phyloP scores from a whole-genome alignment of 2,113 vertebrate species.

The Ibidorhyncha struthersii region DNA sequence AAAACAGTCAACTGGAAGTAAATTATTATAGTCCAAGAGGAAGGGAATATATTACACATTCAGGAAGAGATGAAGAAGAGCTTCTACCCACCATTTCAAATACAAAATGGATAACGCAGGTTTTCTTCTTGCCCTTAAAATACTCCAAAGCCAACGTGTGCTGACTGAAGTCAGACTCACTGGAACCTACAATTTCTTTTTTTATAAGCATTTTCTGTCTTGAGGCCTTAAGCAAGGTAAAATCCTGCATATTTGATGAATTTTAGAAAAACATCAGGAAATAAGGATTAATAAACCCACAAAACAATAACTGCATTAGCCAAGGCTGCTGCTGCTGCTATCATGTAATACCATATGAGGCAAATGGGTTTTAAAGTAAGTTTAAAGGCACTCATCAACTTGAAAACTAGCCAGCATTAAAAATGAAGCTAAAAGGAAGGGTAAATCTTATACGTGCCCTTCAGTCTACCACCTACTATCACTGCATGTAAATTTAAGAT shows the following conservation, averaged over 20 bases:
- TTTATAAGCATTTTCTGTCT: not conserved
- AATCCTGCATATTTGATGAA: not conserved
- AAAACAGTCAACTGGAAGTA: not conserved
- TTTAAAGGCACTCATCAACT: not conserved
- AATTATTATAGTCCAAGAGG: not conserved
- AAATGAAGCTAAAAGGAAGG: not conserved
- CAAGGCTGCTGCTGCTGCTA: not conserved
- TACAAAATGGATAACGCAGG: not conserved
- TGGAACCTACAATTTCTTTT: not conserved
- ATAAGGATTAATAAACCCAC: constrained; percentile 11
- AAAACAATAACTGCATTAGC: not conserved
- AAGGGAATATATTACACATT: not conserved
- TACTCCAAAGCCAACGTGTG: not conserved
- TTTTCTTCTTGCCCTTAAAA: not conserved
- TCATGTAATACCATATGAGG: not conserved
- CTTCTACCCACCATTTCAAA: not conserved
- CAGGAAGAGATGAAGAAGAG: not conserved
- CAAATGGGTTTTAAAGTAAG: not conserved
- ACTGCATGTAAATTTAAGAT: not conserved
- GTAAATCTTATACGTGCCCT: not conserved
- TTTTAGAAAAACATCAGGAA: constrained; percentile 1
- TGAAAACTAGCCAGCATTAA: not conserved
- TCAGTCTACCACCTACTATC: not conserved
- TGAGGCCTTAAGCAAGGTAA: not conserved
- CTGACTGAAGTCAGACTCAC: not conserved